Evolutionary conservation across 23 tunicate genomes (phyloP).

Genomic region (Diplosoma virens): DNA sequence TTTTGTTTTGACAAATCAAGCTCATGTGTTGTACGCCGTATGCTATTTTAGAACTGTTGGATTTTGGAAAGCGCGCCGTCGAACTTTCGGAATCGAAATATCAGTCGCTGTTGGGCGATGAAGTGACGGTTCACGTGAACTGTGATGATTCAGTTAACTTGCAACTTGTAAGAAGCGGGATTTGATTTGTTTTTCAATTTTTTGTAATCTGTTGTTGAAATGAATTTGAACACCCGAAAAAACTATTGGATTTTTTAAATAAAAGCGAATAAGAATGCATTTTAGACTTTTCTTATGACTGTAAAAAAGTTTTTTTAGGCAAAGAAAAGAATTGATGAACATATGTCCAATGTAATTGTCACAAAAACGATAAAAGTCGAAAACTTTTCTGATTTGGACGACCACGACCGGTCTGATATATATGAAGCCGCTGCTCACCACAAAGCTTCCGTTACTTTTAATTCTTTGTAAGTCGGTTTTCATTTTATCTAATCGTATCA

Average conservation of each 20-base stretch:
- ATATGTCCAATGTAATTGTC: background rate
- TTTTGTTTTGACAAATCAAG: too few relatives aligned
- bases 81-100: background rate
- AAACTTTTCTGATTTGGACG: background rate
- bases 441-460: background rate
- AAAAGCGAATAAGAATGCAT: too few relatives aligned
- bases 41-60: slow-evolving; percentile 4
- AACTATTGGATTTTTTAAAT: too few relatives aligned
- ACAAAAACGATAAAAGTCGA: slow-evolving; percentile 20
- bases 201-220: too few relatives aligned
- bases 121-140: background rate
- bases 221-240: too few relatives aligned
- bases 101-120: background rate
- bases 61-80: background rate
- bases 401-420: slow-evolving; percentile 17
- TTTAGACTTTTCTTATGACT: too few relatives aligned
- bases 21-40: too few relatives aligned
- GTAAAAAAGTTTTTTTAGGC: slow-evolving; percentile 34
- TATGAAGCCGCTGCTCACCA: slow-evolving; percentile 24
- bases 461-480: background rate
- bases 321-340: background rate
- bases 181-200: too few relatives aligned
- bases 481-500: too few relatives aligned
- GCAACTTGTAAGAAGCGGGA: too few relatives aligned
- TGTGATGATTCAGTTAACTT: too few relatives aligned